Evolutionary conservation across 1,140 invertebrate species (phyloP).

Genomic region (Chironomus tepperi): DNA sequence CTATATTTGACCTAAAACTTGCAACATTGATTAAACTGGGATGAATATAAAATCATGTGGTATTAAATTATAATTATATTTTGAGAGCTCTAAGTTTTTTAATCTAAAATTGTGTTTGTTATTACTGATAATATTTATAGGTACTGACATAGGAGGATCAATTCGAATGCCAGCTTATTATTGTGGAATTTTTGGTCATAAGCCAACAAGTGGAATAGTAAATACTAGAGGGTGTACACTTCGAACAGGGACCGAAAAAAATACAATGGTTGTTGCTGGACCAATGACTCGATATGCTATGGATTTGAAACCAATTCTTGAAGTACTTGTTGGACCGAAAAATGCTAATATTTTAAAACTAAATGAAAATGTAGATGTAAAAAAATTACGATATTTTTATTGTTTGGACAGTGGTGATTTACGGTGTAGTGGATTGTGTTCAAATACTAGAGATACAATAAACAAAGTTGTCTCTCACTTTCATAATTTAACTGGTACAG

Average conservation of each 20-base stretch:
- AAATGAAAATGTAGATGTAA: conserved; percentile 50
- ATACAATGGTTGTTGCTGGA: conserved; percentile 61
- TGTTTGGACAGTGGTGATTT: conserved; percentile 59
- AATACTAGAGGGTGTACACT: conserved; percentile 52
- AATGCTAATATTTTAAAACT: conserved; percentile 36
- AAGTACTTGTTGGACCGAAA: conserved; percentile 31
- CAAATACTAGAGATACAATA: conserved; percentile 12
- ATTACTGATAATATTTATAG: no score
- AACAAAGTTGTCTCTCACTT: conserved; percentile 25
- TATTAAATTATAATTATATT: no score
- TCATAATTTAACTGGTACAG: conserved; percentile 27
- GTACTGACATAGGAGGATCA: conserved; percentile 90
- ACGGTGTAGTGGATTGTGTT: conserved; percentile 46
- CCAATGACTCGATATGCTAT: conserved; percentile 67
- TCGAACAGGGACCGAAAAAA: conserved; percentile 45
- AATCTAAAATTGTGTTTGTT: no score
- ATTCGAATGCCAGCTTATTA: conserved; percentile 90
- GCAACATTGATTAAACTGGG: no score
- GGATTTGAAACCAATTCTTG: conserved; percentile 62
- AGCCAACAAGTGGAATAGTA: conserved; percentile 63
- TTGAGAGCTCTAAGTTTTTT: no score
- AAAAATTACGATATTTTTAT: conserved; percentile 67
- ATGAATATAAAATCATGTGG: no score
- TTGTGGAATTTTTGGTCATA: conserved; percentile 90
- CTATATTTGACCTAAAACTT: no score